phyloP scores from a whole-genome alignment of 2,797 vertebrate species.

The Notolepis coatsorum region DNA sequence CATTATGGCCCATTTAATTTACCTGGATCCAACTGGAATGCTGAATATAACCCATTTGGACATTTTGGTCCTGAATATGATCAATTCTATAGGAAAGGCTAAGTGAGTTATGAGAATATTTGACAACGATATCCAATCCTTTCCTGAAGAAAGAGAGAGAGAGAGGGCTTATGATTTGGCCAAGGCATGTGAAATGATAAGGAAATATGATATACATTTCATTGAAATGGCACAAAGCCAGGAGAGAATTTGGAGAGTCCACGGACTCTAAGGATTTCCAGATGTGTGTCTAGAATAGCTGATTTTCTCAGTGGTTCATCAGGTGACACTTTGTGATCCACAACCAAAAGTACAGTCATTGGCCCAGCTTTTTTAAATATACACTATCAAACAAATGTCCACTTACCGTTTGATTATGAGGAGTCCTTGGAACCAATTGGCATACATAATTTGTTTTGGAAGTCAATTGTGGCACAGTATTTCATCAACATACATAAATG shows the following conservation, averaged over 20 bases:
- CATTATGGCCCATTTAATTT: constrained; percentile 39
- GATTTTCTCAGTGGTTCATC: too few relatives aligned
- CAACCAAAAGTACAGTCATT: too few relatives aligned
- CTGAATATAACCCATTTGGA: constrained; percentile 42
- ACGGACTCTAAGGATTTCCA: not conserved
- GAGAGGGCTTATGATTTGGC: constrained; percentile 21
- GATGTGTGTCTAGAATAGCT: too few relatives aligned
- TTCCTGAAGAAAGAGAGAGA: constrained; percentile 22
- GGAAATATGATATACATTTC: constrained; percentile 42
- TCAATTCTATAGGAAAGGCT: constrained; percentile 31
- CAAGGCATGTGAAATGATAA: constrained; percentile 36
- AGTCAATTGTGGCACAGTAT: too few relatives aligned
- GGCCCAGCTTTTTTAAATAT: too few relatives aligned
- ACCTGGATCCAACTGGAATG: constrained; percentile 33
- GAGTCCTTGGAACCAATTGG: too few relatives aligned
- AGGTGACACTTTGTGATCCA: too few relatives aligned
- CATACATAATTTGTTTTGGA: too few relatives aligned
- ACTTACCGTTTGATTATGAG: too few relatives aligned
- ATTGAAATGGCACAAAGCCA: constrained; percentile 41
- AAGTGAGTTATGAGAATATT: constrained; percentile 39
- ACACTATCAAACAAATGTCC: too few relatives aligned
- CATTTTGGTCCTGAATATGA: constrained; percentile 31
- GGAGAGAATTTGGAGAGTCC: constrained; percentile 17
- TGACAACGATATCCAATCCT: constrained; percentile 38
- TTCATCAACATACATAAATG: too few relatives aligned